Evolutionary conservation across 1,140 invertebrate species (phyloP).

Genomic region (Pseudachorutes palmiensis): DNA sequence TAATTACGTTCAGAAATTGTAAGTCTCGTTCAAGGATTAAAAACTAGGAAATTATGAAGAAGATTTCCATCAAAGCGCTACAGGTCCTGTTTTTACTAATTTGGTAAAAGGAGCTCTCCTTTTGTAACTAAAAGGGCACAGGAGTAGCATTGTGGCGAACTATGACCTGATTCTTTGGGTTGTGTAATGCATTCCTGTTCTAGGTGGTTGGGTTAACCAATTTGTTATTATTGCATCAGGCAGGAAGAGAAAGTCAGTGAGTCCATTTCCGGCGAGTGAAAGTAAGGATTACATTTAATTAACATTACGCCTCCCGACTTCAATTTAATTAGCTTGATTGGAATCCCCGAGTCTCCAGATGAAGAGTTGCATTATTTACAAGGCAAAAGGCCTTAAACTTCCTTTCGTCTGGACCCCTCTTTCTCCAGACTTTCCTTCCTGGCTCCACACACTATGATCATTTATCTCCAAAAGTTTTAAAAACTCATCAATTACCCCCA

Average conservation of each 20-base stretch:
- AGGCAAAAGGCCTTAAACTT: not conserved
- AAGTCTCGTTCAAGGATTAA: not conserved
- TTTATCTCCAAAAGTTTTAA: too few species aligned
- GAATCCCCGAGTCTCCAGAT: not conserved
- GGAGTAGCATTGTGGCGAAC: too few species aligned
- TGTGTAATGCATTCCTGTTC: not conserved
- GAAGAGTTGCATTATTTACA: not conserved
- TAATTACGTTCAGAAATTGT: too few species aligned
- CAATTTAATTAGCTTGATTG: slow-evolving; percentile 23
- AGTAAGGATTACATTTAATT: slow-evolving; percentile 13
- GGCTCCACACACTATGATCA: not conserved
- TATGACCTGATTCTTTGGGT: not conserved
- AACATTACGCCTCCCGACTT: slow-evolving; percentile 7
- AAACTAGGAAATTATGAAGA: not conserved
- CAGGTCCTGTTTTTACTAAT: too few species aligned
- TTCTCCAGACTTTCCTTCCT: slow-evolving; percentile 1
- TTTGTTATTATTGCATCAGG: not conserved
- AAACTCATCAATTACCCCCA: too few species aligned
- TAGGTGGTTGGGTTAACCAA: too few species aligned
- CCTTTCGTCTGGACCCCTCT: not conserved
- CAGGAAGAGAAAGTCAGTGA: not conserved
- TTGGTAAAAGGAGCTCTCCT: too few species aligned
- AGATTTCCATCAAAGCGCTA: too few species aligned
- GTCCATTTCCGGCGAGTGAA: slow-evolving; percentile 1
- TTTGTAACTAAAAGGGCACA: too few species aligned